Conservation (phyloP, 2,113 vertebrate species). For the Upupa epops region DNA sequence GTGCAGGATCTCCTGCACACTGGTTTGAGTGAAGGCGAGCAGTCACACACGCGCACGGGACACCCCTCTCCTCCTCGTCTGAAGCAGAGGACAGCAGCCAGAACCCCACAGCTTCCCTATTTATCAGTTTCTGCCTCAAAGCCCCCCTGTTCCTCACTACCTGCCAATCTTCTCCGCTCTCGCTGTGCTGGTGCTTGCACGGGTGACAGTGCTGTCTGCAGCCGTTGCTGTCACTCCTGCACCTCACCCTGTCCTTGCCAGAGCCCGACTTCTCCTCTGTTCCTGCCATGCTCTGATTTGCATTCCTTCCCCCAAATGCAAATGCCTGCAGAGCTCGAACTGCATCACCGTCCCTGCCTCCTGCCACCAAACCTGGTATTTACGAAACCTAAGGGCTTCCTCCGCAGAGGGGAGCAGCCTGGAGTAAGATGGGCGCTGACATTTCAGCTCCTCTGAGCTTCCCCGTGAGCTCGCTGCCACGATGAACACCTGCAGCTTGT, state of each 20-base stretch:
- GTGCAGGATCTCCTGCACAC: background rate
- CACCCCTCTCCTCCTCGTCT: background rate
- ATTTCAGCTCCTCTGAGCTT: constrained; percentile 30
- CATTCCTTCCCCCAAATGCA: background rate
- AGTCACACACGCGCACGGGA: background rate
- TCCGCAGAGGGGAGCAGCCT: background rate
- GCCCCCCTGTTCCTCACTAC: background rate
- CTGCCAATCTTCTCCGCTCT: background rate
- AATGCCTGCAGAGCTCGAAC: background rate
- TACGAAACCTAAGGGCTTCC: background rate
- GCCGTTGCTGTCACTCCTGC: background rate
- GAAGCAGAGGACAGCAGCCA: background rate
- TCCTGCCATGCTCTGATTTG: background rate
- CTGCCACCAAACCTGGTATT: background rate
- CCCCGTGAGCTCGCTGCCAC: background rate
- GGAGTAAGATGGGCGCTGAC: background rate
- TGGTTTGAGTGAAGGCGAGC: background rate
- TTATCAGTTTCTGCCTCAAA: background rate
- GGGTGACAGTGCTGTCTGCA: background rate
- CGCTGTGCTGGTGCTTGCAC: background rate
- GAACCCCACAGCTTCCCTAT: background rate
- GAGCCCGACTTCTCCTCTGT: background rate
- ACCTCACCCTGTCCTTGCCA: background rate
- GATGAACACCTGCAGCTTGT: background rate
- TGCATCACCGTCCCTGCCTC: background rate